Evolutionary conservation across 1,140 invertebrate species (phyloP).

Genomic region (Heterodera schachtii): DNA sequence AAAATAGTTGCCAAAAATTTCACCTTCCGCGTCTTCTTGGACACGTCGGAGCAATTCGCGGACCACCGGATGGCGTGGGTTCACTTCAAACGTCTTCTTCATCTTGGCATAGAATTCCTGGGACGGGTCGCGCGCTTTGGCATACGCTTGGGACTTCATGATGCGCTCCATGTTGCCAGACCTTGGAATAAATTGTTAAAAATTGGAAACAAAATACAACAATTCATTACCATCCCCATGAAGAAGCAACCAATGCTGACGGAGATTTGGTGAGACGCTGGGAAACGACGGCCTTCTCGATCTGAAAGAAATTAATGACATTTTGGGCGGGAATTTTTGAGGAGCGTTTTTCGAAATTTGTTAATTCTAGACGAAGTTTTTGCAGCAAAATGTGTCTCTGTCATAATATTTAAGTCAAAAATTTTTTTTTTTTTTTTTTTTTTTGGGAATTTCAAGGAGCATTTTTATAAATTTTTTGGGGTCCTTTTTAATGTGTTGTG

Average conservation of each 20-base stretch:
- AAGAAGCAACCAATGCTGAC: constrained; percentile 91
- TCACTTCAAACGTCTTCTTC: constrained; percentile 96
- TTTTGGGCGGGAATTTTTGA: neutral
- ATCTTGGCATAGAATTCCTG: constrained; percentile 87
- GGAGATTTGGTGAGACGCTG: constrained; percentile 88
- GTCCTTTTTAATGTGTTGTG: no score
- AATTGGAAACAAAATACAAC: no score
- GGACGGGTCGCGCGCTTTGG: constrained; percentile 89
- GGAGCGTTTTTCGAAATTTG: no score
- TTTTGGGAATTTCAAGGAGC: no score
- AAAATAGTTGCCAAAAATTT: neutral
- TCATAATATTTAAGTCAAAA: no score
- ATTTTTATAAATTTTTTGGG: no score
- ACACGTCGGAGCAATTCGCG: constrained; percentile 84
- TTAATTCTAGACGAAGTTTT: no score
- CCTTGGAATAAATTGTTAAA: constrained; percentile 83
- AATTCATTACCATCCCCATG: constrained; percentile 78
- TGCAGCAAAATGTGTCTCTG: no score
- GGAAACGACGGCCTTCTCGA: constrained; percentile 82
- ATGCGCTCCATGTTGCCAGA: constrained; percentile 98
- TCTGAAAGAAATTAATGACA: constrained; percentile 65
- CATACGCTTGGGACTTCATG: constrained; percentile 92
- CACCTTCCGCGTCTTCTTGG: constrained; percentile 74
- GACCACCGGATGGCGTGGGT: constrained; percentile 92
- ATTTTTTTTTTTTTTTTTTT: no score